Evolutionary conservation across 2,797 vertebrate species (phyloP).

Genomic region (Hirundo rustica): DNA sequence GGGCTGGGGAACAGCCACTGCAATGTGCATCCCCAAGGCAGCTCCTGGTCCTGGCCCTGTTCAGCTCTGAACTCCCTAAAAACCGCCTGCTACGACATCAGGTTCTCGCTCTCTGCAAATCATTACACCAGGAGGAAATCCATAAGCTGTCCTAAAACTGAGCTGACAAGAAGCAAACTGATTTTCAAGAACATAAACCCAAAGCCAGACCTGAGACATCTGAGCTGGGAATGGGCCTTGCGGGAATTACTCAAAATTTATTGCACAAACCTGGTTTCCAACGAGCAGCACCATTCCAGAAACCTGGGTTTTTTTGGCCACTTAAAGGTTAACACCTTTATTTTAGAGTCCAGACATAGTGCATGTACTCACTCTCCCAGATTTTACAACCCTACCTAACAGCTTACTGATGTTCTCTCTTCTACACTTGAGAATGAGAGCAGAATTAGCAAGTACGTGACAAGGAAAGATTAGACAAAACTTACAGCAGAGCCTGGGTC

Average conservation of each 20-base stretch:
- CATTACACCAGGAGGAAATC: not conserved
- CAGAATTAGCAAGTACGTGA: not conserved
- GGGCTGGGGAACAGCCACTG: not conserved
- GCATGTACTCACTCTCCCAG: accelerated
- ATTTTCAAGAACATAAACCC: not conserved
- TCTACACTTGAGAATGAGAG: not conserved
- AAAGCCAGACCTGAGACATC: not conserved
- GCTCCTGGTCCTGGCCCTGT: not conserved
- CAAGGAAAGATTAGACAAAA: not conserved
- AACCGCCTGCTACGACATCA: accelerated
- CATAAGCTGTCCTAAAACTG: not conserved
- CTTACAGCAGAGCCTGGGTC: not conserved
- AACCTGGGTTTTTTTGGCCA: not conserved
- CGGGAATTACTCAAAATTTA: accelerated
- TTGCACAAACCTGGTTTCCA: not conserved
- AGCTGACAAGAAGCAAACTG: not conserved
- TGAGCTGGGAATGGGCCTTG: not conserved
- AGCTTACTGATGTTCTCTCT: not conserved
- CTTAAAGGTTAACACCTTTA: not conserved
- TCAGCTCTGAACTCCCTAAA: not conserved
- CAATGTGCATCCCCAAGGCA: accelerated
- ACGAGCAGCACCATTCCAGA: not conserved
- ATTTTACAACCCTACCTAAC: not conserved
- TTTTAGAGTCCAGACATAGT: not conserved
- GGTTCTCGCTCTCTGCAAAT: not conserved